phyloP scores from a whole-genome alignment of 1,140 invertebrate species.

The Galleria mellonella region DNA sequence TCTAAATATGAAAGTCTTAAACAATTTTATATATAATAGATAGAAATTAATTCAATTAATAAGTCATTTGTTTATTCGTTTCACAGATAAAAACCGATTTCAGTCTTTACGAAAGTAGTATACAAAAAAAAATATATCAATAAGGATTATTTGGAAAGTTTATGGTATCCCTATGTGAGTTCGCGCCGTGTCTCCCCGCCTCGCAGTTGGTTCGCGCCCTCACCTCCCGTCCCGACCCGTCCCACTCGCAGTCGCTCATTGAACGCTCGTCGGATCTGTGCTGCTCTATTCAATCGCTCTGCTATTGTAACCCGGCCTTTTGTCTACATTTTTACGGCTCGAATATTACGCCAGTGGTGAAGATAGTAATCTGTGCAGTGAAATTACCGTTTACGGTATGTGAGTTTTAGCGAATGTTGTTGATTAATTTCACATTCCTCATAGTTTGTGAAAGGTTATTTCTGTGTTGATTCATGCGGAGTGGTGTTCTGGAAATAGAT shows the following conservation, averaged over 20 bases:
- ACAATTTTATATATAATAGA: no score
- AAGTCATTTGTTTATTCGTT: no score
- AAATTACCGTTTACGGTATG: constrained; percentile 64
- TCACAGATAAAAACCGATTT: no score
- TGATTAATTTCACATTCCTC: constrained; percentile 51
- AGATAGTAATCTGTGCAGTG: constrained; percentile 56
- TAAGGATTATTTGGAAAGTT: constrained; percentile 5
- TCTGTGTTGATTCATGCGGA: constrained; percentile 71
- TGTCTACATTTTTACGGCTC: constrained; percentile 47
- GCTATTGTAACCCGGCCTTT: constrained; percentile 49
- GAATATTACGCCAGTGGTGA: constrained; percentile 38
- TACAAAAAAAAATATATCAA: no score
- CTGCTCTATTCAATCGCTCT: constrained; percentile 31
- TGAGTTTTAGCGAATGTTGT: constrained; percentile 50
- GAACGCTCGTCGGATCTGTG: constrained; percentile 54
- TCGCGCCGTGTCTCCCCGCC: not conserved
- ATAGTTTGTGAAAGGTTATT: constrained; percentile 69
- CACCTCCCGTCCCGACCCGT: constrained; percentile 4
- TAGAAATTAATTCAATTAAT: no score
- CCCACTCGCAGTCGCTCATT: constrained; percentile 53
- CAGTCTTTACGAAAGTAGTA: no score
- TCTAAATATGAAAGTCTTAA: no score
- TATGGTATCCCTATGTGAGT: constrained; percentile 39
- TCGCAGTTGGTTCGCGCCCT: constrained; percentile 13
- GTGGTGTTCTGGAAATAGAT: constrained; percentile 71